Evolutionary conservation across 2,113 vertebrate genomes (phyloP).

Genomic region (Suncus etruscus): DNA sequence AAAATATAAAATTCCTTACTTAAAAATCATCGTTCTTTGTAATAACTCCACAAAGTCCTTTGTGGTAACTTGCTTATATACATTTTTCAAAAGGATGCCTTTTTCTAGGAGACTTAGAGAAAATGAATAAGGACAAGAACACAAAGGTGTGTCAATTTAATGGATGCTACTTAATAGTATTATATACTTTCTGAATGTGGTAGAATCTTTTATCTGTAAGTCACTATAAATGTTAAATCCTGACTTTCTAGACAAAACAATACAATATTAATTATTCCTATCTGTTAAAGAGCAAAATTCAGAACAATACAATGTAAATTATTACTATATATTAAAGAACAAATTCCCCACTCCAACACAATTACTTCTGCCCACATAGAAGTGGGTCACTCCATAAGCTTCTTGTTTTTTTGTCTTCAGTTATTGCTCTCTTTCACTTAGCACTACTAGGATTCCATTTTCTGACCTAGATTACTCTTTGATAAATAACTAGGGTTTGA

Average conservation of each 20-base stretch:
- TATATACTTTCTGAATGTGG: not conserved
- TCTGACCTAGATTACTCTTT: not conserved
- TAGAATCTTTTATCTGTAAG: not conserved
- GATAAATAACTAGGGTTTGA: conserved; percentile 25
- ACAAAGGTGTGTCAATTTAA: conserved; percentile 8
- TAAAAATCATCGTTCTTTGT: conserved; percentile 35
- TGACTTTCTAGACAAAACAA: conserved; percentile 13
- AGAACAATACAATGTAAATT: not conserved
- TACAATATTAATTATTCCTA: not conserved
- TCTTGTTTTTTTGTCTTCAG: not conserved
- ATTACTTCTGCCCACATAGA: not conserved
- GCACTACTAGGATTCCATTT: not conserved
- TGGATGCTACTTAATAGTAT: not conserved
- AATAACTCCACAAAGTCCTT: conserved; percentile 46
- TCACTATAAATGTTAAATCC: conserved; percentile 20
- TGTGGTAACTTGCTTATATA: conserved; percentile 16
- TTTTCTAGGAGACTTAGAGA: not conserved
- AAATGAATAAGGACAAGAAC: conserved; percentile 10
- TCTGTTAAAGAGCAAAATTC: not conserved
- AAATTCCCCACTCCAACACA: not conserved
- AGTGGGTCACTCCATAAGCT: not conserved
- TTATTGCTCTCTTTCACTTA: not conserved
- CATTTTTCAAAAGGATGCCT: not conserved
- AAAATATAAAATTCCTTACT: conserved; percentile 58
- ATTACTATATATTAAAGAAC: not conserved